Evolutionary conservation across 1,140 invertebrate genomes (phyloP), one percentile per base, ranked within the genome.

Genomic region (Nasonia longicornis): DNA sequence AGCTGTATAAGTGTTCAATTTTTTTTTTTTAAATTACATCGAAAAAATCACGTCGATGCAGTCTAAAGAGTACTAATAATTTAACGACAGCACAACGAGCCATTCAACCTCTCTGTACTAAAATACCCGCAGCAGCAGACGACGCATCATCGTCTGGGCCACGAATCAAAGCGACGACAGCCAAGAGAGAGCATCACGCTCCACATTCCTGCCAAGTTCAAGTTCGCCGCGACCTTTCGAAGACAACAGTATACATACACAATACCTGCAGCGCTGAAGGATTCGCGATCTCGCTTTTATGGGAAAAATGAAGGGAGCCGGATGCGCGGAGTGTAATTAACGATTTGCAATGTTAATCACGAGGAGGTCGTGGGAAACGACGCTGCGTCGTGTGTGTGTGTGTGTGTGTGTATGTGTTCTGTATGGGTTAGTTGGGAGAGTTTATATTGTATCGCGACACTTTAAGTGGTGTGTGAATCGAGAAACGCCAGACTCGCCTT

Each of bases 281-380:
- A 4, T 35, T 35, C 31, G 26, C 63, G 6, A n/a, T 66, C 48
- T 70, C 38, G 31, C 20, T 42, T 71, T 35, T 72, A 72, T 48
- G 70, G 8, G 70, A 72, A 72, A 48, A 72, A 48, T 45, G 20
- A 72, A 72, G 42, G 35, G 2, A 38, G 69, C 12, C 70, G 70
- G 70, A 72, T 72, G n/a, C 70, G 35, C 26, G 26, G 26, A n/a
- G 22, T 20, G 42, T 72, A 77, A 84, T 84, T 84, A 84, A 84
- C 81, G 52, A 81, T 48, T 73, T 69, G 79, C 83, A 79, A 81
- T 84, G 80, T 75, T 79, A 83, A 66, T 81, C 66, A 52, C 52
- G 48, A 26, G 29, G 35, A 14, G 12, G 8, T 14, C 69, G 35
- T 35, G 69, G 69, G 69, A 71, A 71, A 6, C 35, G 35, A 38